Conservation (phyloP, 1,140 invertebrate species). For the Steinernema khuongi region DNA sequence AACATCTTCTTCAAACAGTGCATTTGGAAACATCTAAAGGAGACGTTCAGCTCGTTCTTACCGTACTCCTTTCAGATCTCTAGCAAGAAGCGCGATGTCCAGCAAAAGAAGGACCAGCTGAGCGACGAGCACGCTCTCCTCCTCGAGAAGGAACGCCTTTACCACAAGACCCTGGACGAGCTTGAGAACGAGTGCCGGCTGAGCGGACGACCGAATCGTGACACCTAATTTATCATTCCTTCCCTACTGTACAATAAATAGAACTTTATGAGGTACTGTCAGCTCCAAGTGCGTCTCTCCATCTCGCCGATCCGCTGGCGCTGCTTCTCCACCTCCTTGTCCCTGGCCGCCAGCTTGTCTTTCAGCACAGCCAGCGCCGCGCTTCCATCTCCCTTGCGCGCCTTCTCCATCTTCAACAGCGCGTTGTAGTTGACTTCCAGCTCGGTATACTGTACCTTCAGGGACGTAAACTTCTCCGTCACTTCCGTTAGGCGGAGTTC, state of each 20-base stretch:
- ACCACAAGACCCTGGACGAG: slow-evolving; percentile 13
- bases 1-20: neutral
- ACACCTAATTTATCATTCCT: too few species aligned
- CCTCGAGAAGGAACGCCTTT: slow-evolving; percentile 14
- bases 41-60: neutral
- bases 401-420: neutral
- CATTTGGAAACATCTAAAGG: neutral
- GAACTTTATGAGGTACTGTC: too few species aligned
- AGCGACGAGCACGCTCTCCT: neutral
- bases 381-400: neutral
- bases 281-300: too few species aligned
- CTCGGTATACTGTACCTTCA: neutral
- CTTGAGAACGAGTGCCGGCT: slow-evolving; percentile 14
- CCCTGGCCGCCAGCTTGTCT: neutral
- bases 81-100: slow-evolving; percentile 13
- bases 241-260: too few species aligned
- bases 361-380: neutral
- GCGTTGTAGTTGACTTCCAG: neutral
- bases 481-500: neutral
- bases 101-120: slow-evolving; percentile 11
- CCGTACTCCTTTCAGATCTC: neutral
- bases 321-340: neutral
- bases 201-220: too few species aligned
- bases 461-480: neutral
- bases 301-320: too few species aligned